Evolutionary conservation across 2,888 invertebrate genomes (phyloP).

Genomic region (Ochropleura leucogaster): DNA sequence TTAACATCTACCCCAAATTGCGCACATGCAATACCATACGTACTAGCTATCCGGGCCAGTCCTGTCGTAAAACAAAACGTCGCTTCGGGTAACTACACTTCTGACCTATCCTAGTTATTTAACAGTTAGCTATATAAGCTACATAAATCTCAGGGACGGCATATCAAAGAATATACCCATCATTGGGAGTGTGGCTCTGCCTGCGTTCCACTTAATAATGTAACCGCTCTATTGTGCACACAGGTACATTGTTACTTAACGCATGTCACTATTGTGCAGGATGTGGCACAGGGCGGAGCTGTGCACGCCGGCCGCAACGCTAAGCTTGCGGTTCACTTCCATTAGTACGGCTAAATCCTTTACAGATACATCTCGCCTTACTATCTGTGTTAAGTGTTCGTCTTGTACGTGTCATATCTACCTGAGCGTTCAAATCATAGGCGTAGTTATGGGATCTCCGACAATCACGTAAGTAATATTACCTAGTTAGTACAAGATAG

Average conservation of each 20-base stretch:
- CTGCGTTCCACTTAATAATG: constrained; percentile 62
- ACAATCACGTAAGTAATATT: background rate
- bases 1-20: background rate
- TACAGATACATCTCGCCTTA: constrained; percentile 77
- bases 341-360: constrained; percentile 85
- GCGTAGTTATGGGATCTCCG: background rate
- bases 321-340: constrained; percentile 85
- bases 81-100: background rate
- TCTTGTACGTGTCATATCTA: constrained; percentile 41
- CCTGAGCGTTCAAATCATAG: constrained; percentile 24
- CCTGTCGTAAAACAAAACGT: constrained; percentile 1
- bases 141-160: constrained; percentile 14
- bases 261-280: constrained; percentile 74
- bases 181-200: constrained; percentile 30
- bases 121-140: constrained; percentile 19
- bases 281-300: constrained; percentile 68
- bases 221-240: constrained; percentile 50
- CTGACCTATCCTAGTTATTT: constrained; percentile 8
- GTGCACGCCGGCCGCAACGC: constrained; percentile 78
- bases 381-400: constrained; percentile 55
- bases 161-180: constrained; percentile 46
- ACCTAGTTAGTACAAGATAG: background rate
- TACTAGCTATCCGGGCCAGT: background rate
- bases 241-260: constrained; percentile 57
- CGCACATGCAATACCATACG: too few relatives aligned